Conservation (phyloP, 2,113 vertebrate genomes). For the Centropus bengalensis region DNA sequence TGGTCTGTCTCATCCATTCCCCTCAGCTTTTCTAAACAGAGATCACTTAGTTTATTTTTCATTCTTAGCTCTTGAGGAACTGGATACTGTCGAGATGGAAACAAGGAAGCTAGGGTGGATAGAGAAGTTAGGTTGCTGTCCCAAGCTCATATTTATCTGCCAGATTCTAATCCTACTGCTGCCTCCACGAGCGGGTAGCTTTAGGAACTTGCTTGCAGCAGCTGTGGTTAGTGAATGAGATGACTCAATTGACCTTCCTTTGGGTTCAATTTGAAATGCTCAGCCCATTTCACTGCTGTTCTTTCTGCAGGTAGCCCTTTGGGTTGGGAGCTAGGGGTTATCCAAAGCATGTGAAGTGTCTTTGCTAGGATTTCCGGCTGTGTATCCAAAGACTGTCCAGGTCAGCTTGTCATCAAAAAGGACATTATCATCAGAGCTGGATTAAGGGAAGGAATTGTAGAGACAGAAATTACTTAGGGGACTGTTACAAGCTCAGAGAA, state of each 20-base stretch:
- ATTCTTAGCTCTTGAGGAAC: neutral
- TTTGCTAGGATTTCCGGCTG: neutral
- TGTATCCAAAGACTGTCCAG: neutral
- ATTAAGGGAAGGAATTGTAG: neutral
- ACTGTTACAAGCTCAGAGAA: neutral
- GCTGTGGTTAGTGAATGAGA: neutral
- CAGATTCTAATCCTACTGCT: neutral
- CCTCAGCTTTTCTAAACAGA: conserved; percentile 1
- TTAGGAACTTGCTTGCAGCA: neutral
- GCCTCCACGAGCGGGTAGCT: fast-evolving
- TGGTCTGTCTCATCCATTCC: neutral
- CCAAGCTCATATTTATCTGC: neutral
- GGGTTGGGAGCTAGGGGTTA: neutral
- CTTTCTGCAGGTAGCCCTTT: neutral
- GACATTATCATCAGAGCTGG: neutral
- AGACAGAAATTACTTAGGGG: neutral
- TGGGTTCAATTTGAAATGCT: neutral
- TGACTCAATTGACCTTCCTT: neutral
- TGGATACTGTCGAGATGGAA: neutral
- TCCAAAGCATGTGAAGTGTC: neutral
- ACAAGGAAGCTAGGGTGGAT: neutral
- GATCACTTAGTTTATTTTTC: conserved; percentile 9
- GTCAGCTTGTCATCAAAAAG: neutral
- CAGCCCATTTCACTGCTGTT: neutral
- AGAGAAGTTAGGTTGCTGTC: neutral